These are phyloP conservation scores for Acleris literana DNA, from an alignment of 2,888 invertebrate genomes.

Conservation along the genomic window DNA sequence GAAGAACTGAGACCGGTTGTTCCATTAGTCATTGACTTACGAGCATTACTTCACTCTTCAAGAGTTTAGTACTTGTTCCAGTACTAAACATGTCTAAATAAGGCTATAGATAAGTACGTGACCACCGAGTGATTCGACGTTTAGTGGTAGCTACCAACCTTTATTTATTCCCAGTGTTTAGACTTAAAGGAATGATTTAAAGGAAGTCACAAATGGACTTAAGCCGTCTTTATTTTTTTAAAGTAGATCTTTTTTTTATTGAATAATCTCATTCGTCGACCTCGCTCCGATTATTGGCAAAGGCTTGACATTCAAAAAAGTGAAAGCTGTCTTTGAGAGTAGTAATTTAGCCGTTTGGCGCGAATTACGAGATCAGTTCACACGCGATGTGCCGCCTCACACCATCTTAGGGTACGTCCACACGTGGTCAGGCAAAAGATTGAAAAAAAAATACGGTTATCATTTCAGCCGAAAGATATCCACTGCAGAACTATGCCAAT, in stretches of 20 bases:
- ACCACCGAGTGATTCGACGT: conserved; percentile 29
- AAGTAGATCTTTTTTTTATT: too few species aligned
- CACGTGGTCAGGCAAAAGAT: conserved; percentile 1
- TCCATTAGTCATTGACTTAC: too few species aligned
- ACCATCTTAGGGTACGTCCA: conserved; percentile 24
- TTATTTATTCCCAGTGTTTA: conserved; percentile 27
- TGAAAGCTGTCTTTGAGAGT: conserved; percentile 55
- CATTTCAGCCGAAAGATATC: too few species aligned
- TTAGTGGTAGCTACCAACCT: conserved; percentile 28
- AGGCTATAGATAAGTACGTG: conserved; percentile 32
- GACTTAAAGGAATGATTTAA: conserved; percentile 33
- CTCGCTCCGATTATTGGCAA: conserved; percentile 43
- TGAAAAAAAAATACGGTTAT: too few species aligned
- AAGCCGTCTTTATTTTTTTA: too few species aligned
- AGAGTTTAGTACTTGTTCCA: conserved; percentile 5
- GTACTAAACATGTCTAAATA: conserved; percentile 20
- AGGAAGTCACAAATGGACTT: conserved; percentile 13
- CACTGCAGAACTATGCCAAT: neutral
- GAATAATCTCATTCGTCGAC: conserved; percentile 36
- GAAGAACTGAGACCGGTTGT: too few species aligned
- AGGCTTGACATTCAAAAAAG: conserved; percentile 50
- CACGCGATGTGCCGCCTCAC: conserved; percentile 57
- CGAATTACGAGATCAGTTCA: conserved; percentile 52
- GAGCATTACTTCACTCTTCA: neutral
- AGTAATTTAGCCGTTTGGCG: conserved; percentile 58